Evolutionary conservation across 2,797 vertebrate species (phyloP), one percentile per base, ranked within the genome.

Genomic region (Poecilia wingei): DNA sequence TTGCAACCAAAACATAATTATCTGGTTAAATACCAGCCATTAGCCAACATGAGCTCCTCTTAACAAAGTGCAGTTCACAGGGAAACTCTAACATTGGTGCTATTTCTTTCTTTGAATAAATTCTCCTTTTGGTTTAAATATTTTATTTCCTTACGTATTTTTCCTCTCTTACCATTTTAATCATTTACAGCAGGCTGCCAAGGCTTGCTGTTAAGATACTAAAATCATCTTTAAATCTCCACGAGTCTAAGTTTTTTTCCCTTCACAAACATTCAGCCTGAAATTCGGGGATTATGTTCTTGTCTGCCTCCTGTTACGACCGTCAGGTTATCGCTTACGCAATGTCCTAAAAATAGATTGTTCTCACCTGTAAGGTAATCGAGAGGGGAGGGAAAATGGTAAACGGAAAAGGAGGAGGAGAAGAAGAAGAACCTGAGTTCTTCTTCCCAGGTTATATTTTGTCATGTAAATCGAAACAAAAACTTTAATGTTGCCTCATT

Each of bases 281-380:
- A 55, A 10, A 64, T 45, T 46, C 39, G 72, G 74, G 64, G 79
- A 75, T 81, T 77, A 59, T 43, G 74, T 41, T 14, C 45, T 82
- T 43, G 77, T 84, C 78, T 75, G 74, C 76, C 16, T 77, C 75
- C 14, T 81, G 85, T 87, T 88, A 88, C 76, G 83, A 84, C 83
- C 88, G 86, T 81, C 90, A 82, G 86, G 79, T 87, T 88, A 45
- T 77, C 74, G 59, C 80, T 91, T 90, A 85, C 78, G 83, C 81
- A 89, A 91, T 68, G 81, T 41, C 82, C 88, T n/a, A 85, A 84
- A 92, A 90, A 91, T 91, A 91, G 87, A 79, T 12, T 66, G 77
- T 84, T 86, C 81, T 90, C 89, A 92, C 89, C 91, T 94, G 89
- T 81, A 57, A 86, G 71, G 81, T 72, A 79, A 28, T 14, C n/a